phyloP scores from a whole-genome alignment of 2,888 invertebrate species.

The Macaria notata region DNA sequence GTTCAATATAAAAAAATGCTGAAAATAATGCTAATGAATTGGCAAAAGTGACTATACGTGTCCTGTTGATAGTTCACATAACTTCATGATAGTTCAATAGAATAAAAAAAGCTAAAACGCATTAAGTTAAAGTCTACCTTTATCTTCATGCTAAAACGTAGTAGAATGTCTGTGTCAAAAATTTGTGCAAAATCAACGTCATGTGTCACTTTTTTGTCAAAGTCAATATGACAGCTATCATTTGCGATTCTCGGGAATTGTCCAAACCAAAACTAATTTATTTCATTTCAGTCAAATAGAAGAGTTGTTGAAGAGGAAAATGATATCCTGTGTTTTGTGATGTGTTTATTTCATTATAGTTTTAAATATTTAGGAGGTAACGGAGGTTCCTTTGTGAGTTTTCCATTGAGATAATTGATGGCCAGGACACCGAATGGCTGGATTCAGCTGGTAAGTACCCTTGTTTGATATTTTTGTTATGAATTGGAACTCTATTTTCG shows the following conservation, averaged over 20 bases:
- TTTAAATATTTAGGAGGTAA: constrained; percentile 45
- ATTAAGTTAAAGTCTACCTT: too few species aligned
- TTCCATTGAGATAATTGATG: constrained; percentile 68
- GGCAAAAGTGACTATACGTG: too few species aligned
- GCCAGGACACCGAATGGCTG: constrained; percentile 82
- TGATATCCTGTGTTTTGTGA: constrained; percentile 41
- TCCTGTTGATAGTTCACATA: too few species aligned
- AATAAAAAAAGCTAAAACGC: too few species aligned
- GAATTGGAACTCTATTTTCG: constrained; percentile 52
- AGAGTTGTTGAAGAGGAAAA: constrained; percentile 40
- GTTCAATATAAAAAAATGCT: too few species aligned
- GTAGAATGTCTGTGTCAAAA: too few species aligned
- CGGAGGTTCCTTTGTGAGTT: constrained; percentile 48
- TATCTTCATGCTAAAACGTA: too few species aligned
- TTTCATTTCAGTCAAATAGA: constrained; percentile 3
- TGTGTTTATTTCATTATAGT: constrained; percentile 34
- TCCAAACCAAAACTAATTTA: not conserved
- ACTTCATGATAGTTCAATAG: too few species aligned
- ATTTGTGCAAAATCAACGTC: too few species aligned
- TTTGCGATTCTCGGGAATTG: not conserved
- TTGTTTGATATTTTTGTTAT: constrained; percentile 43
- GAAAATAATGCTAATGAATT: too few species aligned
- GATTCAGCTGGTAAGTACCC: constrained; percentile 78
- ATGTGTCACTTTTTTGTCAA: not conserved
- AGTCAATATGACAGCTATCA: not conserved